Conservation (phyloP, 1,140 invertebrate species). For the Hirudo medicinalis region DNA sequence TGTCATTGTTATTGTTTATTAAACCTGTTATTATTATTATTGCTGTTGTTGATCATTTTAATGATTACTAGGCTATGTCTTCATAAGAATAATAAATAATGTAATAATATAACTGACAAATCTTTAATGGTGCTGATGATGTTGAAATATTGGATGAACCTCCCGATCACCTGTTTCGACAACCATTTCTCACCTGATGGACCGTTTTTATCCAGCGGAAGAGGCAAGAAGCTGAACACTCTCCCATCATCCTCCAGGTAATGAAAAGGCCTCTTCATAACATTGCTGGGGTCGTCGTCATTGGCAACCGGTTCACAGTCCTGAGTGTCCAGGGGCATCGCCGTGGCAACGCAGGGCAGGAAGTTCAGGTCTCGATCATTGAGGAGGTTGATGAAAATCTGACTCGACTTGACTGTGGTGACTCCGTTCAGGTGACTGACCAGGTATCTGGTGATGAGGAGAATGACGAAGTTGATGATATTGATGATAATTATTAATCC, state of each 20-base stretch:
- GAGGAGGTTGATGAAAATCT: constrained; percentile 20
- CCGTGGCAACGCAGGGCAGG: constrained; percentile 31
- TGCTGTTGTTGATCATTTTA: too few species aligned
- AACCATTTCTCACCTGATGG: neutral
- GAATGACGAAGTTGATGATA: constrained; percentile 10
- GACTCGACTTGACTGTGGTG: constrained; percentile 9
- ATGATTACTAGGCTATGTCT: too few species aligned
- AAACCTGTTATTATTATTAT: too few species aligned
- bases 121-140: too few species aligned
- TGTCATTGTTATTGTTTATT: neutral
- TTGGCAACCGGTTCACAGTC: neutral
- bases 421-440: neutral
- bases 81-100: too few species aligned
- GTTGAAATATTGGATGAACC: too few species aligned
- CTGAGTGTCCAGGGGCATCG: constrained; percentile 24
- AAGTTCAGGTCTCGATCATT: constrained; percentile 19
- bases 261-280: too few species aligned
- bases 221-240: constrained; percentile 35
- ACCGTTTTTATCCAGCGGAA: constrained; percentile 26
- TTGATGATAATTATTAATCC: constrained; percentile 14
- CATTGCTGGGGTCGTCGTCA: neutral
- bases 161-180: too few species aligned
- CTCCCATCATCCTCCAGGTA: constrained; percentile 25
- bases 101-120: too few species aligned
- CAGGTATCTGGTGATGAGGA: constrained; percentile 13